Base-by-base conservation (phyloP, 2,113 vertebrate genomes). In the Columba janthina region DNA sequence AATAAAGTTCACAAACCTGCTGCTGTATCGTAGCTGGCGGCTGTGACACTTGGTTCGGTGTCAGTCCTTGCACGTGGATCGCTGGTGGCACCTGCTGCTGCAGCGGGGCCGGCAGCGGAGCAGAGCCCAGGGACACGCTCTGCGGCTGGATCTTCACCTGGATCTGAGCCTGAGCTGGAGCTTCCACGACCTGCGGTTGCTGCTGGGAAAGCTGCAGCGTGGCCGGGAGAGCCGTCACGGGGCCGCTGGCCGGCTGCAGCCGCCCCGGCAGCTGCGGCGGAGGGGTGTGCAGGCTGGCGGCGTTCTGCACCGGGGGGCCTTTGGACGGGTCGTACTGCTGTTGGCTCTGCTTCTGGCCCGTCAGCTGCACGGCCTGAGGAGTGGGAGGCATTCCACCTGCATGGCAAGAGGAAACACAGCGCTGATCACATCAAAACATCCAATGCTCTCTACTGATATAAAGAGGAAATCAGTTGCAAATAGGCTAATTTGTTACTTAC, bases 281-380 rank as follows among this genome's bases (percentile, higher is more conserved):
- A 3, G 98, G 99, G 0, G 99, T 99, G 94, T 99, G 99, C 66
- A 99, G 97, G 54, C 98, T 99, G 12, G 99, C 99, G 2, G 99
- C 99, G 6, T 99, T 99, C 98, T 99, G 99, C 86, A 99, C 99
- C 0, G 99, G 99, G 11, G 99, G 99, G 46, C 99, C 99, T 97
- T 99, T 99, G 42, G 99, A 99, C 9, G 98, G 98, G 97, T 99
- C 99, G 11, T 99, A 99, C 84, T 99, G 98, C 42, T 99, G 99
- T 94, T 99, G 99, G 94, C 96, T 99, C 96, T 98, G 98, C 85
- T 99, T 99, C 98, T 99, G 98, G 40, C 99, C 99, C 44, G 98
- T 98, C 62, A 99, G 98, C 96, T 99, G 99, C 50, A 99, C 98
- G 0, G 98, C 96, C 92, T 99, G 99, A 36, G 99, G 99, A 92